Evolutionary conservation across 1,140 invertebrate species (phyloP).

Genomic region (Drosophila nigromelanica): DNA sequence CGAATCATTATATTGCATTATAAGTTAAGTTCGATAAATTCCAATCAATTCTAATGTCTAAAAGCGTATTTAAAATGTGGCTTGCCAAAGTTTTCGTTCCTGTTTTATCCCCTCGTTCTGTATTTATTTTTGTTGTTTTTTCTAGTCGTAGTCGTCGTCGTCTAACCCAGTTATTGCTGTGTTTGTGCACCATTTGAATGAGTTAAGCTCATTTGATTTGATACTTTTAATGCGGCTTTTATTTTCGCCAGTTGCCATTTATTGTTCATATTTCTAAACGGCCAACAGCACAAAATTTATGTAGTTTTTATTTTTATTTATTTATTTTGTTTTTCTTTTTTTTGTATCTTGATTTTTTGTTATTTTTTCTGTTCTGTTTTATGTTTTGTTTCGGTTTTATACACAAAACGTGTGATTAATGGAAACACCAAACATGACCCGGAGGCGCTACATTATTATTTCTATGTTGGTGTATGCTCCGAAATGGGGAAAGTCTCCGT

Average conservation of each 20-base stretch:
- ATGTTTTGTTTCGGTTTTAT: constrained; percentile 28
- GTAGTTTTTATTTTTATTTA: constrained; percentile 23
- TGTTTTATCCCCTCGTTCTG: background rate
- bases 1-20: too few species aligned
- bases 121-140: background rate
- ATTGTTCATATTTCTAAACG: constrained; percentile 32
- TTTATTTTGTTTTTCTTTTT: background rate
- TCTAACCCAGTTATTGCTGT: constrained; percentile 43
- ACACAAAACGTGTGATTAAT: constrained; percentile 52
- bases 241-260: constrained; percentile 46
- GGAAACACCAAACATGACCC: constrained; percentile 24
- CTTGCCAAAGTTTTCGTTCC: background rate
- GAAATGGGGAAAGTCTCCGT: too few species aligned
- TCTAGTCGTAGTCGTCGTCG: constrained; percentile 8
- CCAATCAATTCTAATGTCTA: too few species aligned
- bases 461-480: constrained; percentile 1
- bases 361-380: constrained; percentile 2
- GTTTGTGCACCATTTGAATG: constrained; percentile 52
- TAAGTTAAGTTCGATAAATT: too few species aligned
- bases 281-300: constrained; percentile 32
- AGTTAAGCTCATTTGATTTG: constrained; percentile 60
- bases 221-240: constrained; percentile 55
- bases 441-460: constrained; percentile 22
- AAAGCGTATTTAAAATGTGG: background rate
- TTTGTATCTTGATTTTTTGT: background rate